A percentile compares a stretch with the other conserved stretches of the same genome.
These are phyloP conservation scores for Pseudachorutes palmiensis DNA, from an alignment of 1,140 invertebrate species.

Conservation along the genomic window DNA sequence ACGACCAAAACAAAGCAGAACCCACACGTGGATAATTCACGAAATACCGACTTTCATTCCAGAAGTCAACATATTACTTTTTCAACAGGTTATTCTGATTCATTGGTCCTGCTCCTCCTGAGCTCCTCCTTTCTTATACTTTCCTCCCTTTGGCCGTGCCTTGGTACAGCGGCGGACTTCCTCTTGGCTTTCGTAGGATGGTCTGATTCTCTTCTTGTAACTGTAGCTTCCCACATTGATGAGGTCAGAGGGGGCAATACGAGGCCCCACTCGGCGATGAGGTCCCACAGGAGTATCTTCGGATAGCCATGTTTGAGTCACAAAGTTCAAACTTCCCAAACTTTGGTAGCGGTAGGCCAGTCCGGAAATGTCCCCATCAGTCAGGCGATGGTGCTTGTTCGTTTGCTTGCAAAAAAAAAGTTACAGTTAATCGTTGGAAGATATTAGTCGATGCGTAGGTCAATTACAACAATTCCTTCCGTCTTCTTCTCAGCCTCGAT, in stretches of 20 bases:
- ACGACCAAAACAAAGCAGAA: too few relatives aligned
- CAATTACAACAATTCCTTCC: neutral
- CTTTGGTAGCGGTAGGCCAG: slow-evolving; percentile 5
- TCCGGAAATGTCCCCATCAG: slow-evolving; percentile 2
- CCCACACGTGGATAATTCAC: too few relatives aligned
- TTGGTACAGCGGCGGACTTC: neutral
- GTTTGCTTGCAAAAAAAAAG: neutral
- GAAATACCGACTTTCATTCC: too few relatives aligned
- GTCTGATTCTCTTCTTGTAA: neutral
- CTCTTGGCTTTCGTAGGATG: neutral
- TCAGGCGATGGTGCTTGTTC: slow-evolving; percentile 13
- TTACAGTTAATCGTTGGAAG: neutral
- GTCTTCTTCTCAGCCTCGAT: slow-evolving; percentile 11
- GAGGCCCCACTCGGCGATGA: neutral
- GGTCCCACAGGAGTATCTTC: slow-evolving; percentile 17
- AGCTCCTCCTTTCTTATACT: too few relatives aligned
- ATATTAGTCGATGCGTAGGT: neutral
- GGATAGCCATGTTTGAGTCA: slow-evolving; percentile 3
- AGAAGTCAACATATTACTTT: too few relatives aligned
- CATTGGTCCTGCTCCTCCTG: too few relatives aligned
- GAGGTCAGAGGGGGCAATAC: neutral
- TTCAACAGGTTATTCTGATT: too few relatives aligned
- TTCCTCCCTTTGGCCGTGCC: too few relatives aligned
- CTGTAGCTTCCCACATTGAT: neutral
- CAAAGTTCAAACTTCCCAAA: neutral